Conservation (phyloP, 2,888 invertebrate genomes). For the Lamellibrachia columna region DNA sequence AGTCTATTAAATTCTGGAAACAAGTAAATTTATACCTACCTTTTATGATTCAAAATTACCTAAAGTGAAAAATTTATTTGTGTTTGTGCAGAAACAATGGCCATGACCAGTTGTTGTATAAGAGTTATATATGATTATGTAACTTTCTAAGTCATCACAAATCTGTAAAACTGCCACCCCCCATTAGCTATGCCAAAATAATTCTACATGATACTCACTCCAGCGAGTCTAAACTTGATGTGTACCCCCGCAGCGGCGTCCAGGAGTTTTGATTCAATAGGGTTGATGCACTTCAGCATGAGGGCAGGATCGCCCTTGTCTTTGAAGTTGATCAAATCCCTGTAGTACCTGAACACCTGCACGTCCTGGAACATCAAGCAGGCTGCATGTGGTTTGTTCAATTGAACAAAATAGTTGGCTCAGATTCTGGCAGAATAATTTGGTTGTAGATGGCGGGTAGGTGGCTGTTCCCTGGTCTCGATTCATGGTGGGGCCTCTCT, state of each 20-base stretch:
- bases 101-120: too few relatives aligned
- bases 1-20: too few relatives aligned
- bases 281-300: conserved; percentile 65
- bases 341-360: conserved; percentile 65
- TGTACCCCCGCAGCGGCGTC: conserved; percentile 64
- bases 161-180: too few relatives aligned
- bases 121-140: neutral
- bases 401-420: too few relatives aligned
- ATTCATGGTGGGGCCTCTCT: too few relatives aligned
- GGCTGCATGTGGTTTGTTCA: neutral
- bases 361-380: conserved; percentile 57
- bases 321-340: conserved; percentile 64
- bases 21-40: too few relatives aligned
- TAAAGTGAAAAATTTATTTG: too few relatives aligned
- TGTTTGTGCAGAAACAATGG: too few relatives aligned
- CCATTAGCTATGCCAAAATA: neutral
- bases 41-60: too few relatives aligned
- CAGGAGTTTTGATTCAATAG: conserved; percentile 62
- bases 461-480: too few relatives aligned
- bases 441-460: too few relatives aligned
- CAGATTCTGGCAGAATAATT: too few relatives aligned
- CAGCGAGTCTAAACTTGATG: conserved; percentile 64
- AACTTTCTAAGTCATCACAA: neutral
- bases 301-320: conserved; percentile 61
- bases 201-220: conserved; percentile 51